A percentile compares a stretch with the other conserved stretches of the same genome.
Conservation (phyloP, 2,797 vertebrate genomes). For the Typhlichthys subterraneus region DNA sequence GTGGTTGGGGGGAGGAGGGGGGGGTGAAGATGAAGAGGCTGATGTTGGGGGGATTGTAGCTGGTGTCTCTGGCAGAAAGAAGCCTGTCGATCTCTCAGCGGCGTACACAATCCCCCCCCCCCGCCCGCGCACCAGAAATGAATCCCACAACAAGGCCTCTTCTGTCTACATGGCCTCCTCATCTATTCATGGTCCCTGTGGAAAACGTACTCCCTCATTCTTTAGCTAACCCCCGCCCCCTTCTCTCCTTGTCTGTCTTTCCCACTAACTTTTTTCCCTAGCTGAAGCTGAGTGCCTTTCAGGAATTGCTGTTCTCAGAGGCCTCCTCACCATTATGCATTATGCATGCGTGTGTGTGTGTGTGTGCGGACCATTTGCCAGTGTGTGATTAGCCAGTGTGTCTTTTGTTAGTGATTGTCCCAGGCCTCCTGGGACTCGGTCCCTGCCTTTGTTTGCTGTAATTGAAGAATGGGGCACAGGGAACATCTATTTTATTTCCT, state of each 20-base stretch:
- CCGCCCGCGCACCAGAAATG: slow-evolving; percentile 53
- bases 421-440: slow-evolving; percentile 11
- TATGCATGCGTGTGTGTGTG: slow-evolving; percentile 52
- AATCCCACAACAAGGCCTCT: slow-evolving; percentile 81
- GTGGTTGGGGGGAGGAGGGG: not conserved
- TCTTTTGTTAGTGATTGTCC: slow-evolving; percentile 23
- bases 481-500: slow-evolving; percentile 22
- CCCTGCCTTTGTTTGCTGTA: slow-evolving; percentile 19
- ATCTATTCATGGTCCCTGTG: slow-evolving; percentile 73
- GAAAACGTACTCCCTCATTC: slow-evolving; percentile 69
- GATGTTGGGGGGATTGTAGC: slow-evolving; percentile 37
- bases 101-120: slow-evolving; percentile 55
- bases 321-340: slow-evolving; percentile 46
- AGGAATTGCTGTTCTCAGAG: slow-evolving; percentile 63
- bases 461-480: slow-evolving; percentile 28
- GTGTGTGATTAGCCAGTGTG: slow-evolving; percentile 57
- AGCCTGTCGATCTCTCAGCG: slow-evolving; percentile 83
- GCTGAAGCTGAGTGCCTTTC: slow-evolving; percentile 64
- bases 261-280: slow-evolving; percentile 60
- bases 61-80: slow-evolving; percentile 74
- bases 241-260: slow-evolving; percentile 44
- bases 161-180: slow-evolving; percentile 76
- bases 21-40: not conserved
- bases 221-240: slow-evolving; percentile 23
- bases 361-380: slow-evolving; percentile 15